phyloP scores from a whole-genome alignment of 2,113 vertebrate species.

The Nanorana parkeri region DNA sequence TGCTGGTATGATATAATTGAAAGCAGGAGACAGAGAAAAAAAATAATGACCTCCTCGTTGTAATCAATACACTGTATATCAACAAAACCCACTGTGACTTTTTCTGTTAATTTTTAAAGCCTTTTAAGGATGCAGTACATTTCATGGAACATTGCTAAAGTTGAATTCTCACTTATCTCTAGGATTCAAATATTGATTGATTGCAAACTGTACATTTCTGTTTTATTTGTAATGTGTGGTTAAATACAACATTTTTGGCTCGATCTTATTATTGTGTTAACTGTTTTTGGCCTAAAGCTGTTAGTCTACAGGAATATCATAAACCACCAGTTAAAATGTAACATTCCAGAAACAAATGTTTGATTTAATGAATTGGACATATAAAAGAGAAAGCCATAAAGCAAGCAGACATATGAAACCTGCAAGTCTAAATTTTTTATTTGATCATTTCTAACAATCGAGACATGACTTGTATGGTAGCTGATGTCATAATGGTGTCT shows the following conservation, averaged over 20 bases:
- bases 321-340: neutral
- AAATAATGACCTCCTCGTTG: no score
- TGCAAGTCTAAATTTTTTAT: slow-evolving; percentile 34
- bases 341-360: neutral
- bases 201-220: neutral
- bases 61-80: no score
- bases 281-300: neutral
- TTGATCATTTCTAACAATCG: slow-evolving; percentile 22
- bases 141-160: no score
- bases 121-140: no score
- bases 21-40: no score
- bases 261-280: neutral
- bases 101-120: no score
- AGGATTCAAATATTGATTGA: neutral
- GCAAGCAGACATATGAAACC: slow-evolving; percentile 45
- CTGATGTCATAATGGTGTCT: slow-evolving; percentile 52
- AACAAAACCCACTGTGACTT: no score
- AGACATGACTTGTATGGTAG: slow-evolving; percentile 42
- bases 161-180: no score
- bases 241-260: neutral
- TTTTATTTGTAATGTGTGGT: neutral
- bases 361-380: slow-evolving; percentile 5
- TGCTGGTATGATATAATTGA: no score
- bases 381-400: slow-evolving; percentile 38
- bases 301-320: neutral